Conservation (phyloP, 2,888 invertebrate genomes). For the Nomada hirtipes region DNA sequence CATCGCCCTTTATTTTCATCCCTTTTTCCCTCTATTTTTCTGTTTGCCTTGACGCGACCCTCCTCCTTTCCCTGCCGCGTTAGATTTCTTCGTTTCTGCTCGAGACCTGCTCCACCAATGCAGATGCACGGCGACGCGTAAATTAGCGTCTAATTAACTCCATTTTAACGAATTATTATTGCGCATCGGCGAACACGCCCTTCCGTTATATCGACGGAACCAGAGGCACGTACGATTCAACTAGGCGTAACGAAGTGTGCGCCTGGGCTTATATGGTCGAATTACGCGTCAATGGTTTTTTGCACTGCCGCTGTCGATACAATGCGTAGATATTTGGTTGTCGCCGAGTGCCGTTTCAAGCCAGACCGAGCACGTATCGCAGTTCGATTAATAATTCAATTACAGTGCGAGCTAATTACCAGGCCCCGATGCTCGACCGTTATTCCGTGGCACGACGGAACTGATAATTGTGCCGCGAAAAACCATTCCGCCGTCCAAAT, state of each 20-base stretch:
- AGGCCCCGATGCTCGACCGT: slow-evolving; percentile 17
- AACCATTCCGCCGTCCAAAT: slow-evolving; percentile 23
- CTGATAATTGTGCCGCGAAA: slow-evolving; percentile 35
- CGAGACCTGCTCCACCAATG: slow-evolving; percentile 50
- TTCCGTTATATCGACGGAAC: slow-evolving; percentile 48
- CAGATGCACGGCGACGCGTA: slow-evolving; percentile 37
- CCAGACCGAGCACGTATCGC: slow-evolving; percentile 47
- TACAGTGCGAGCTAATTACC: slow-evolving; percentile 64
- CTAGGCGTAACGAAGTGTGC: slow-evolving; percentile 29
- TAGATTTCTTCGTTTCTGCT: not conserved
- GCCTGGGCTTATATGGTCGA: slow-evolving; percentile 9
- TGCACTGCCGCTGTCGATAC: slow-evolving; percentile 43
- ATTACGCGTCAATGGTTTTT: slow-evolving; percentile 62
- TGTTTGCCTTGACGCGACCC: slow-evolving; percentile 9
- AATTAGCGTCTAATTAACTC: slow-evolving; percentile 66
- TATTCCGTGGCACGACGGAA: slow-evolving; percentile 9
- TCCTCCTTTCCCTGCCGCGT: slow-evolving; percentile 4
- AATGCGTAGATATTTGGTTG: slow-evolving; percentile 53
- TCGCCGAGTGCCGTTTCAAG: slow-evolving; percentile 22
- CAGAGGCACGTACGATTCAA: slow-evolving; percentile 4
- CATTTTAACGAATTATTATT: slow-evolving; percentile 63
- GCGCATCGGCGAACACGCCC: slow-evolving; percentile 53
- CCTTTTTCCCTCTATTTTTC: slow-evolving; percentile 12
- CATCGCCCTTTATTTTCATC: slow-evolving; percentile 29
- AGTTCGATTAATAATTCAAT: slow-evolving; percentile 71